These are phyloP conservation scores for Bugula neritina DNA, from an alignment of 2,888 invertebrate species.

Conservation along the genomic window DNA sequence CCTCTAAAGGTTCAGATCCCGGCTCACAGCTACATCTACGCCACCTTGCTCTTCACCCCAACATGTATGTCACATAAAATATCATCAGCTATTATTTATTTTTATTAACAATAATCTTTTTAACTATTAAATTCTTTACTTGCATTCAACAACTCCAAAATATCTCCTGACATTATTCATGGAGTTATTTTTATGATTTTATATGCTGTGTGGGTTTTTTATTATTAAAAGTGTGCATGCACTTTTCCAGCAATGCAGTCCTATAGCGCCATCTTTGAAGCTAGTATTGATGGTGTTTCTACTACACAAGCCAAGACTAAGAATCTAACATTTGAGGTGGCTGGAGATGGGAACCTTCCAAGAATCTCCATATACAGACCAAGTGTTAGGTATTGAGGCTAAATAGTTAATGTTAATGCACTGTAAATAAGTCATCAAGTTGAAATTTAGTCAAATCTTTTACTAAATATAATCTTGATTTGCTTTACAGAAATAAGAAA, in stretches of 20 bases:
- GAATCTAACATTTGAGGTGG: conserved; percentile 49
- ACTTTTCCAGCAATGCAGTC: conserved; percentile 45
- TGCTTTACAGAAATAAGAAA: conserved; percentile 43
- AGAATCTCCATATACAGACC: conserved; percentile 48
- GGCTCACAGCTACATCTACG: conserved; percentile 50
- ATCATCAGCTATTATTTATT: too few relatives aligned
- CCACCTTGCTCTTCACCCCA: conserved; percentile 51
- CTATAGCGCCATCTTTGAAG: conserved; percentile 46
- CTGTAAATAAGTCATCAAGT: too few relatives aligned
- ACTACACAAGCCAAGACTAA: conserved; percentile 45
- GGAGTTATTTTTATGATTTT: too few relatives aligned
- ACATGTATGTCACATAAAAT: conserved; percentile 44
- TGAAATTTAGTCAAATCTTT: too few relatives aligned
- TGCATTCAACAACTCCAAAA: too few relatives aligned
- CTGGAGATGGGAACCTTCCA: conserved; percentile 53
- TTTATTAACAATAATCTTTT: too few relatives aligned
- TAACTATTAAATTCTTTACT: too few relatives aligned
- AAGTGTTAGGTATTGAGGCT: conserved; percentile 27
- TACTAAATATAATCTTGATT: too few relatives aligned
- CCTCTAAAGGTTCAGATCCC: conserved; percentile 44
- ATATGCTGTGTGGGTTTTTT: too few relatives aligned
- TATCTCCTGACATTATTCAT: too few relatives aligned
- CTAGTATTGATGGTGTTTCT: conserved; percentile 43
- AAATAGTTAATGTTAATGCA: too few relatives aligned
- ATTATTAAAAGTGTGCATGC: too few relatives aligned